phyloP scores from a whole-genome alignment of 2,113 vertebrate species.

The Mesitornis unicolor region DNA sequence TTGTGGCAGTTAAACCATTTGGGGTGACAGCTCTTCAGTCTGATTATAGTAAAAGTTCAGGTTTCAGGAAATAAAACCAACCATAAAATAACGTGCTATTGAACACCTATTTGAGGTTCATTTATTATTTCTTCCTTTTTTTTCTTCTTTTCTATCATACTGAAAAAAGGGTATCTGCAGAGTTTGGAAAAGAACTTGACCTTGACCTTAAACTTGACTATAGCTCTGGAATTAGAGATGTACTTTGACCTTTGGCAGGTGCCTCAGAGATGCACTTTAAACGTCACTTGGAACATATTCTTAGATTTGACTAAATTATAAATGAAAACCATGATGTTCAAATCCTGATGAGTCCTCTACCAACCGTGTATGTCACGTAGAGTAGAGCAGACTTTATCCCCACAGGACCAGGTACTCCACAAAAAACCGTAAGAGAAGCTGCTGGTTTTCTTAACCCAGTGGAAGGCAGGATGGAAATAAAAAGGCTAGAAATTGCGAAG shows the following conservation, averaged over 20 bases:
- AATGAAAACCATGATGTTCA: background rate
- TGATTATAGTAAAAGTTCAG: background rate
- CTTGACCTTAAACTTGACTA: background rate
- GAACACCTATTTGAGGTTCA: background rate
- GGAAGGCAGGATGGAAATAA: background rate
- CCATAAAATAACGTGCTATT: background rate
- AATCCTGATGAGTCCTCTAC: background rate
- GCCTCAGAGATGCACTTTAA: background rate
- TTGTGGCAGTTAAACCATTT: background rate
- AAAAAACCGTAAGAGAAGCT: background rate
- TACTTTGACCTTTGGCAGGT: background rate
- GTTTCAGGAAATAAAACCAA: background rate
- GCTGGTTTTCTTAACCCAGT: background rate
- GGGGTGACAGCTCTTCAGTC: background rate
- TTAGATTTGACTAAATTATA: background rate
- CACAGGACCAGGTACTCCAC: background rate
- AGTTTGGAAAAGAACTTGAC: background rate
- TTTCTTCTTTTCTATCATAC: background rate
- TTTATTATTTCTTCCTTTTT: background rate
- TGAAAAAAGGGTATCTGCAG: background rate
- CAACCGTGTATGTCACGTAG: background rate
- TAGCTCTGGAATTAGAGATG: background rate
- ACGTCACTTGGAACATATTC: background rate
- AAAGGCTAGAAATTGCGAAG: background rate
- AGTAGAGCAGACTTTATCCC: background rate